These are phyloP conservation scores for Arrhamphus sclerolepis DNA, from an alignment of 2,797 vertebrate species.

Conservation along the genomic window DNA sequence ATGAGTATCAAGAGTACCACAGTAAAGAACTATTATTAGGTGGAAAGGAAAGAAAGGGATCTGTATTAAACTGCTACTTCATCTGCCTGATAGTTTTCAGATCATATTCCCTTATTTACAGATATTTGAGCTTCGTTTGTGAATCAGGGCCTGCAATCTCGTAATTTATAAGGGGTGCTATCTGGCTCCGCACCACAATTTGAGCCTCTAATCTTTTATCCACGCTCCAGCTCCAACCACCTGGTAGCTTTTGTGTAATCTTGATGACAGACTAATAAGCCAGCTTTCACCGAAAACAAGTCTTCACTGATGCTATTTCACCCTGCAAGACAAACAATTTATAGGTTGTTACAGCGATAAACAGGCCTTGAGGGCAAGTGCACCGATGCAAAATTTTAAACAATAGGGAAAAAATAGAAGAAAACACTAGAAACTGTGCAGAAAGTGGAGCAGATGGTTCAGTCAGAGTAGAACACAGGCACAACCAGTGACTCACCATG, in stretches of 20 bases:
- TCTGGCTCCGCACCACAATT: too few relatives aligned
- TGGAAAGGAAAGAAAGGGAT: background rate
- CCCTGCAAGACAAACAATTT: constrained; percentile 7
- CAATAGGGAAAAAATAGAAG: background rate
- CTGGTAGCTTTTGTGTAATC: too few relatives aligned
- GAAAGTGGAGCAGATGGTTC: background rate
- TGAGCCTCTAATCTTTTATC: too few relatives aligned
- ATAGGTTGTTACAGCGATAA: constrained; percentile 12
- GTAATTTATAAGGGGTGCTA: too few relatives aligned
- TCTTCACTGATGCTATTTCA: background rate
- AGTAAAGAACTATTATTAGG: background rate
- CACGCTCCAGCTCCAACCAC: too few relatives aligned
- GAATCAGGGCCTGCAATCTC: background rate
- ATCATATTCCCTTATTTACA: background rate
- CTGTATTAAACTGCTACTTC: background rate
- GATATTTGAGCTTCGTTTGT: constrained; percentile 9
- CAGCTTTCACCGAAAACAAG: background rate
- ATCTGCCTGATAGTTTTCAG: background rate
- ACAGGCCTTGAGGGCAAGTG: background rate
- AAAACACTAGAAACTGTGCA: background rate
- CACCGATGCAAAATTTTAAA: constrained; percentile 2
- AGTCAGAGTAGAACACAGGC: background rate
- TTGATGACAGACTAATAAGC: too few relatives aligned
- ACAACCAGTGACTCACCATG: constrained; percentile 13
- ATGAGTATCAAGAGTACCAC: background rate